These are phyloP conservation scores for Ceratoteleas bidentatus DNA, from an alignment of 1,140 invertebrate species.

Conservation along the genomic window DNA sequence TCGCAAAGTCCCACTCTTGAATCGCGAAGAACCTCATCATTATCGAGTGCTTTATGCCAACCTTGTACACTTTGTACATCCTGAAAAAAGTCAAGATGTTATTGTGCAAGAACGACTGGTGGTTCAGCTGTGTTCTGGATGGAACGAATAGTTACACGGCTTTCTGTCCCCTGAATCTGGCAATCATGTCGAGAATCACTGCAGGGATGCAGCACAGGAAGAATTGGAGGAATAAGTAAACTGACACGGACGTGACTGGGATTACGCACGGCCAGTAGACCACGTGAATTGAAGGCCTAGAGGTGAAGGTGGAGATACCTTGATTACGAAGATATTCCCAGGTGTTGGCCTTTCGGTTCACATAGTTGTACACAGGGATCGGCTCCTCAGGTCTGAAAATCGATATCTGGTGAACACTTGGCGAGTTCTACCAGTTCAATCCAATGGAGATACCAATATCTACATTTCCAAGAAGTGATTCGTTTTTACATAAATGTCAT, in stretches of 20 bases:
- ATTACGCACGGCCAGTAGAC: slow-evolving; percentile 83
- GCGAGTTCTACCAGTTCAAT: too few species aligned
- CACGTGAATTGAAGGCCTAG: slow-evolving; percentile 81
- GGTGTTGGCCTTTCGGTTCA: slow-evolving; percentile 84
- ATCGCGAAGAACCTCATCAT: slow-evolving; percentile 36
- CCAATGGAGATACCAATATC: too few species aligned
- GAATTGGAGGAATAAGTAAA: slow-evolving; percentile 81
- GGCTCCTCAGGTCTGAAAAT: slow-evolving; percentile 72
- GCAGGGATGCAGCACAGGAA: slow-evolving; percentile 85
- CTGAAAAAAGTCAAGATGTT: slow-evolving; percentile 29
- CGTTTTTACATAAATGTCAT: too few species aligned
- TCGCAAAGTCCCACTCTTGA: slow-evolving; percentile 47
- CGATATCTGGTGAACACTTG: too few species aligned
- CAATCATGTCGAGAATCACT: slow-evolving; percentile 82
- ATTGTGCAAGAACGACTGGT: too few species aligned
- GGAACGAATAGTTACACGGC: slow-evolving; percentile 81
- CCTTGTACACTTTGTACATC: slow-evolving; percentile 28
- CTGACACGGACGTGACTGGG: slow-evolving; percentile 80
- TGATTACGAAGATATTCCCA: slow-evolving; percentile 83
- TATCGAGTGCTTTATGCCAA: slow-evolving; percentile 16
- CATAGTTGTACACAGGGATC: slow-evolving; percentile 87
- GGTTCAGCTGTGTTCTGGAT: too few species aligned
- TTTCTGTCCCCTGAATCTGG: slow-evolving; percentile 82
- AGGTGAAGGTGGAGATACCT: slow-evolving; percentile 78
- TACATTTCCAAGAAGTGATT: not conserved